These are phyloP conservation scores for Bothrops jararaca DNA, from an alignment of 2,113 vertebrate genomes.

Conservation along the genomic window DNA sequence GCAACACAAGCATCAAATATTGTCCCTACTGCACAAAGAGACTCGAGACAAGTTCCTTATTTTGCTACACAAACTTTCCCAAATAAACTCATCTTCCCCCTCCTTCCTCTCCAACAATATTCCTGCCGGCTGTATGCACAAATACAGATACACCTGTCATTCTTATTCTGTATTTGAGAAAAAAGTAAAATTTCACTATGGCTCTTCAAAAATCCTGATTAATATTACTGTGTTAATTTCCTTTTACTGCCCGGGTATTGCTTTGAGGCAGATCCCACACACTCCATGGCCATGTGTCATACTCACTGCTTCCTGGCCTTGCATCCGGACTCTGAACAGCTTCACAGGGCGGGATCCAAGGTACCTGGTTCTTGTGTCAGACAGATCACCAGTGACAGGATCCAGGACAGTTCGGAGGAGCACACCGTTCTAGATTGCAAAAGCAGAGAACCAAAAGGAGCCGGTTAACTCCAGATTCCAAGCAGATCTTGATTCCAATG, in stretches of 20 bases:
- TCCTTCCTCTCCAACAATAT: neutral
- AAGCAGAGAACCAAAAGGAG: neutral
- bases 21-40: neutral
- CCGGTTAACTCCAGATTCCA: neutral
- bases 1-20: neutral
- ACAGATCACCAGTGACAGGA: conserved; percentile 93
- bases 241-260: neutral
- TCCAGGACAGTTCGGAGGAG: conserved; percentile 92
- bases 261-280: no score
- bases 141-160: neutral
- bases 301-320: conserved; percentile 98
- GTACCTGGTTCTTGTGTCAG: conserved; percentile 94
- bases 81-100: neutral
- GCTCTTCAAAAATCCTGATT: neutral
- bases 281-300: neutral
- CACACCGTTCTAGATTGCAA: conserved; percentile 83
- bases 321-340: conserved; percentile 95
- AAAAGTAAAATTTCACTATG: neutral
- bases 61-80: neutral
- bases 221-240: neutral
- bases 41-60: neutral
- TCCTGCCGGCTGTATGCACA: neutral
- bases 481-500: fast-evolving
- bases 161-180: neutral
- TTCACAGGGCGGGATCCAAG: conserved; percentile 94